Percentiles rank a stretch among this genome's conserved stretches.
phyloP scores from a whole-genome alignment of 2,888 invertebrate species.

The Drosophila bunnanda region DNA sequence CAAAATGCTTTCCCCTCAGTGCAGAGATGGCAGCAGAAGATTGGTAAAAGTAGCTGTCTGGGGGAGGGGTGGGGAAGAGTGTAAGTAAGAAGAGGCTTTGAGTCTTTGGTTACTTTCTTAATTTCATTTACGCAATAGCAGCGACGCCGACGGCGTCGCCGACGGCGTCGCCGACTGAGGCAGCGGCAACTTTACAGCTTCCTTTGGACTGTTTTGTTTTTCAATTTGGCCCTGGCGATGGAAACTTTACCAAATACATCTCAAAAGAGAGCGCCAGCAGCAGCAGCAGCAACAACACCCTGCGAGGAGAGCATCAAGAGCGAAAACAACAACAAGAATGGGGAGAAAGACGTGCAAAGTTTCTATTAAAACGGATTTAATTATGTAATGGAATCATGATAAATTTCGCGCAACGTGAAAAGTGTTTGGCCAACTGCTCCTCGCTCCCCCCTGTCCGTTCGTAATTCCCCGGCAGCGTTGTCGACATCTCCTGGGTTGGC shows the following conservation, averaged over 20 bases:
- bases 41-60: constrained; percentile 56
- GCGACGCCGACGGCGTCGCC: constrained; percentile 42
- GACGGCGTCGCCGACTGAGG: constrained; percentile 25
- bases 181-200: constrained; percentile 50
- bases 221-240: constrained; percentile 69
- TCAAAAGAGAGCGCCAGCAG: constrained; percentile 54
- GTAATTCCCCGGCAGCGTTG: neutral
- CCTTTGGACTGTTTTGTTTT: constrained; percentile 72
- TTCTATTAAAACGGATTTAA: constrained; percentile 83
- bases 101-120: constrained; percentile 80
- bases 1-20: constrained; percentile 1
- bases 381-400: constrained; percentile 83
- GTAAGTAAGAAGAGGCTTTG: constrained; percentile 48
- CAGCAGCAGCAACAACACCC: constrained; percentile 25
- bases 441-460: neutral
- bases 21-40: constrained; percentile 52
- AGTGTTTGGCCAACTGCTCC: constrained; percentile 66
- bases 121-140: constrained; percentile 72
- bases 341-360: constrained; percentile 71
- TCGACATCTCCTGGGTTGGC: neutral
- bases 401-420: constrained; percentile 81
- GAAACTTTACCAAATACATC: constrained; percentile 78
- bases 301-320: constrained; percentile 29
- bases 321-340: constrained; percentile 32
- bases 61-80: neutral